A percentile compares a stretch with the other conserved stretches of the same genome.
These are phyloP conservation scores for Agrochola macilenta DNA, from an alignment of 2,888 invertebrate genomes.

Conservation along the genomic window DNA sequence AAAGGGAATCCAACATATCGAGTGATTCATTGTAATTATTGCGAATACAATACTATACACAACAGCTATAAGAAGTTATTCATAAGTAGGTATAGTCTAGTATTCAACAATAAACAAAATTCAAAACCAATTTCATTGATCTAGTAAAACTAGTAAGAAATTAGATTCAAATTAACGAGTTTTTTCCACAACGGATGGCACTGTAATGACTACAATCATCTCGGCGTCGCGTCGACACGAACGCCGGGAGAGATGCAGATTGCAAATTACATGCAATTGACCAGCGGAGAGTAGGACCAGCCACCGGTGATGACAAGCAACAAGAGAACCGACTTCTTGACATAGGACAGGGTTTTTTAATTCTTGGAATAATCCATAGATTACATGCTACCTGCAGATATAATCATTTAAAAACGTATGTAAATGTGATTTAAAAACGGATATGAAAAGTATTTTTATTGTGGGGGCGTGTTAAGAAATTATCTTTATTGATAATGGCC, in stretches of 20 bases:
- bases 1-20: neutral
- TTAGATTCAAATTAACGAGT: constrained; percentile 11
- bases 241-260: constrained; percentile 38
- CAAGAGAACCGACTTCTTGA: constrained; percentile 16
- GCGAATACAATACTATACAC: constrained; percentile 3
- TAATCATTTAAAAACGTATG: constrained; percentile 7
- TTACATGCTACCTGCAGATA: neutral
- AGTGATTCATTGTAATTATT: constrained; percentile 29
- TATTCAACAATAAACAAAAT: neutral
- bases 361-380: constrained; percentile 2
- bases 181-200: constrained; percentile 35
- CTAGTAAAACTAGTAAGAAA: constrained; percentile 5
- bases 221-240: constrained; percentile 34
- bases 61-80: constrained; percentile 16
- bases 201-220: constrained; percentile 56
- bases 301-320: constrained; percentile 12
- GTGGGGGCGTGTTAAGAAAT: constrained; percentile 52
- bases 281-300: constrained; percentile 5
- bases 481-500: constrained; percentile 47
- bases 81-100: neutral
- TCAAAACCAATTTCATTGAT: constrained; percentile 1
- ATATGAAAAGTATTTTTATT: constrained; percentile 28
- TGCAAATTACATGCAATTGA: constrained; percentile 60
- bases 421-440: constrained; percentile 10
- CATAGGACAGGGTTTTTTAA: neutral